Conservation (phyloP, 2,888 invertebrate species). For the Acronicta psi region DNA sequence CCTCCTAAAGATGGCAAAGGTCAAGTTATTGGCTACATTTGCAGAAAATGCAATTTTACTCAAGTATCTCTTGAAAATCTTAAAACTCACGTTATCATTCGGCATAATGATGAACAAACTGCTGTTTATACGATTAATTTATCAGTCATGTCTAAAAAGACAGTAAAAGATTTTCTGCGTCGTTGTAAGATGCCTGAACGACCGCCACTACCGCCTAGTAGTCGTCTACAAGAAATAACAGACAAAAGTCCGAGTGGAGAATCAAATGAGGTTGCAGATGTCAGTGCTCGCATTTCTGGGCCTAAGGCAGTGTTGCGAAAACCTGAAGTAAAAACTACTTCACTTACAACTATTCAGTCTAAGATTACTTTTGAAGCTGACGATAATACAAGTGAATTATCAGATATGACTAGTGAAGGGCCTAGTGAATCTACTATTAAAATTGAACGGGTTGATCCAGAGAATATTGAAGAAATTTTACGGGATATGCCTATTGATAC, state of each 20-base stretch:
- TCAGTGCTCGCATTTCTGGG: constrained; percentile 41
- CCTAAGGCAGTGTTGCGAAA: constrained; percentile 24
- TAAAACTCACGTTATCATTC: constrained; percentile 89
- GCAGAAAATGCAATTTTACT: constrained; percentile 92
- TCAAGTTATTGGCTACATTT: constrained; percentile 90
- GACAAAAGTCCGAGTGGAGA: constrained; percentile 60
- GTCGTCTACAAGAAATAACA: constrained; percentile 62
- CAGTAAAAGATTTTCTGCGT: constrained; percentile 60
- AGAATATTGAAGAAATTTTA: constrained; percentile 40
- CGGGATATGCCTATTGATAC: constrained; percentile 26
- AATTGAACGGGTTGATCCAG: constrained; percentile 42
- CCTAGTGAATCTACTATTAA: constrained; percentile 43
- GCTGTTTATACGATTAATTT: constrained; percentile 82
- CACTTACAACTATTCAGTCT: constrained; percentile 62
- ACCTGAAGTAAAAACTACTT: constrained; percentile 7
- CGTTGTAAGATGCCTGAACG: constrained; percentile 44
- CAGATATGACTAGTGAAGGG: constrained; percentile 42
- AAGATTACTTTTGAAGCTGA: constrained; percentile 79
- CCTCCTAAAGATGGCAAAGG: constrained; percentile 77
- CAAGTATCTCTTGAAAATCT: constrained; percentile 90
- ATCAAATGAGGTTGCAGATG: constrained; percentile 60
- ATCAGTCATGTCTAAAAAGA: constrained; percentile 70
- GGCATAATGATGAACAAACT: constrained; percentile 85
- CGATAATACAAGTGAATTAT: constrained; percentile 54
- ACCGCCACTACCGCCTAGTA: constrained; percentile 66